Conservation (phyloP, 2,113 vertebrate genomes). For the Oenanthe oenanthe region DNA sequence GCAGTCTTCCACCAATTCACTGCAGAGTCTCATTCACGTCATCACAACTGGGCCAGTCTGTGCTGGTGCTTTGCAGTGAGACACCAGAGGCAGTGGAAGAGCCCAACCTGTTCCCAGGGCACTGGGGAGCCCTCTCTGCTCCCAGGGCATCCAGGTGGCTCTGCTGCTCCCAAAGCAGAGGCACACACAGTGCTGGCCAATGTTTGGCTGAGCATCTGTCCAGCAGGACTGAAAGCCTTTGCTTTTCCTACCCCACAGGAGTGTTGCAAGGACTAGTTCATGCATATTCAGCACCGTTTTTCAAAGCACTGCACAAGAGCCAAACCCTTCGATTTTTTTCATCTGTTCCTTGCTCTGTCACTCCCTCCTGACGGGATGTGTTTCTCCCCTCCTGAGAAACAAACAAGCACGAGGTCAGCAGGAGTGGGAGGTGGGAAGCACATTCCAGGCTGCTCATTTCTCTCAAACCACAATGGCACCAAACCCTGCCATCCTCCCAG, state of each 20-base stretch:
- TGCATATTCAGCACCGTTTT: constrained; percentile 39
- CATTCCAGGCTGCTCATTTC: background rate
- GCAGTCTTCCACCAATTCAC: background rate
- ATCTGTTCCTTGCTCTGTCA: constrained; percentile 14
- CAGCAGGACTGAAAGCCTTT: background rate
- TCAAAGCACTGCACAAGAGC: constrained; percentile 20
- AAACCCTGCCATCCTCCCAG: background rate
- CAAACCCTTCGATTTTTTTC: background rate
- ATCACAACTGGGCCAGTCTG: fast-evolving
- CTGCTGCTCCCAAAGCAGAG: background rate
- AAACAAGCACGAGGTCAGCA: background rate
- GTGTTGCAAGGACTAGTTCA: constrained; percentile 4
- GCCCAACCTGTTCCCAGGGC: background rate
- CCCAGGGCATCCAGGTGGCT: background rate
- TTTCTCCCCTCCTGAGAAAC: constrained; percentile 17
- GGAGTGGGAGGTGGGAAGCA: background rate
- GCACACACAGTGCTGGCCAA: background rate
- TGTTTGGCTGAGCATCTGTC: background rate
- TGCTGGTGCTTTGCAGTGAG: background rate
- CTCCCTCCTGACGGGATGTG: background rate
- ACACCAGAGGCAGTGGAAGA: background rate
- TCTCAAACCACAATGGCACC: background rate
- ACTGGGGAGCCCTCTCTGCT: background rate
- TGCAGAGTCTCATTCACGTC: background rate
- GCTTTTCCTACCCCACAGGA: constrained; percentile 6